These are phyloP conservation scores for Druon quercuslanigerum DNA, from an alignment of 1,140 invertebrate species.

Conservation along the genomic window DNA sequence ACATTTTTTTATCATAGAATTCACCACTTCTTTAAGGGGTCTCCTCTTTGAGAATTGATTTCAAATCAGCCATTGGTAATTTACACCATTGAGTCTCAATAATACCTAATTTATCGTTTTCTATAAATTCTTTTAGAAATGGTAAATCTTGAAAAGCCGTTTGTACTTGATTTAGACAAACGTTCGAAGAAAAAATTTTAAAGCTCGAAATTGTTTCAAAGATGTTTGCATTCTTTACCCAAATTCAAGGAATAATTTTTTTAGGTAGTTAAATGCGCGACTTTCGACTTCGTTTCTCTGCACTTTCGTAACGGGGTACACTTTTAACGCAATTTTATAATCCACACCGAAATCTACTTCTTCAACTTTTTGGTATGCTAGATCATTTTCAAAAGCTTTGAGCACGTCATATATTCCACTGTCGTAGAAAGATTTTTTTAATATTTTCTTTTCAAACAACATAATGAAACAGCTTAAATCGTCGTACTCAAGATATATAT, in stretches of 20 bases:
- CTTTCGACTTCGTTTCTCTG: background rate
- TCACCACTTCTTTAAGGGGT: conserved; percentile 11
- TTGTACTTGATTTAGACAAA: conserved; percentile 32
- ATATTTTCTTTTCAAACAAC: conserved; percentile 18
- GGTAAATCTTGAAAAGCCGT: conserved; percentile 27
- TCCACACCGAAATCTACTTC: conserved; percentile 43
- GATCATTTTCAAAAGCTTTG: conserved; percentile 40
- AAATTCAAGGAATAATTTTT: conserved; percentile 30
- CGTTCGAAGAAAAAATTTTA: conserved; percentile 20
- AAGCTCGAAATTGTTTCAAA: conserved; percentile 35
- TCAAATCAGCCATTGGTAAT: conserved; percentile 42
- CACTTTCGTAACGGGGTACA: too few relatives aligned
- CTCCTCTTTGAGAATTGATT: background rate
- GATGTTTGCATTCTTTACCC: conserved; percentile 34
- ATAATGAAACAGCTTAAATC: conserved; percentile 47
- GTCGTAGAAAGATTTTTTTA: conserved; percentile 39
- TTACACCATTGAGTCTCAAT: conserved; percentile 52
- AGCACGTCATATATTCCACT: conserved; percentile 27
- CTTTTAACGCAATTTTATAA: conserved; percentile 33
- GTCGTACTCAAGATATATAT: conserved; percentile 46
- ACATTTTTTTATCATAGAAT: too few relatives aligned
- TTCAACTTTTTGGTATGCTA: conserved; percentile 38
- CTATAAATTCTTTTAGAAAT: conserved; percentile 31
- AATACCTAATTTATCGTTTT: conserved; percentile 2
- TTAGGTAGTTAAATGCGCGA: too few relatives aligned